A percentile compares a stretch with the other conserved stretches of the same genome.
phyloP scores from a whole-genome alignment of 2,797 vertebrate species.

The Gastrophryne carolinensis region DNA sequence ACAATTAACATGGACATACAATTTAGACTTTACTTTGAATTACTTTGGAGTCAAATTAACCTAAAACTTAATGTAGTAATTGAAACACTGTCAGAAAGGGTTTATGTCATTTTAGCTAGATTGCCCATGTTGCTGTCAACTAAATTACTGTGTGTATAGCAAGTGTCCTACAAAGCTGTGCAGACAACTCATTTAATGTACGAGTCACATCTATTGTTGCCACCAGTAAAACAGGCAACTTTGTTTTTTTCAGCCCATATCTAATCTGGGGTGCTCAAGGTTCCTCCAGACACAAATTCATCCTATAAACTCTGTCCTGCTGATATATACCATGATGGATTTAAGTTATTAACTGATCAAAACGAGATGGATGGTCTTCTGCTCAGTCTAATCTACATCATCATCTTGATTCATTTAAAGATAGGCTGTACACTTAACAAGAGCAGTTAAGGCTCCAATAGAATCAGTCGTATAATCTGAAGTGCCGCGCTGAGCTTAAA shows the following conservation, averaged over 20 bases:
- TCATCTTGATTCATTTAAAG: slow-evolving; percentile 99
- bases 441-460: slow-evolving; percentile 96
- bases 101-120: no score
- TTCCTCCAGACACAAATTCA: slow-evolving; percentile 68
- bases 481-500: slow-evolving; percentile 72
- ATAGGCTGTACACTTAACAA: slow-evolving; percentile 85
- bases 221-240: slow-evolving; percentile 10
- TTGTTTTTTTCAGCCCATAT: slow-evolving; percentile 15
- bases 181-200: slow-evolving; percentile 19
- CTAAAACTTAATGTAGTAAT: no score
- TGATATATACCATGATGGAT: slow-evolving; percentile 91
- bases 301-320: slow-evolving; percentile 66
- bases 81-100: no score
- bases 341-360: slow-evolving; percentile 98
- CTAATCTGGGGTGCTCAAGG: slow-evolving; percentile 58
- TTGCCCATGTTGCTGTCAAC: no score
- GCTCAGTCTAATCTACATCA: slow-evolving; percentile 97
- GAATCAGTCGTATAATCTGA: slow-evolving; percentile 94
- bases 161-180: background rate
- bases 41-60: no score
- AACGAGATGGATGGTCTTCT: slow-evolving; percentile 93
- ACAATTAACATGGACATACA: no score
- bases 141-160: no score
- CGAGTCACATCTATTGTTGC: slow-evolving; percentile 2
- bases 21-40: no score